These are phyloP conservation scores for Agrochola lychnidis DNA, from an alignment of 2,888 invertebrate genomes.

Conservation along the genomic window DNA sequence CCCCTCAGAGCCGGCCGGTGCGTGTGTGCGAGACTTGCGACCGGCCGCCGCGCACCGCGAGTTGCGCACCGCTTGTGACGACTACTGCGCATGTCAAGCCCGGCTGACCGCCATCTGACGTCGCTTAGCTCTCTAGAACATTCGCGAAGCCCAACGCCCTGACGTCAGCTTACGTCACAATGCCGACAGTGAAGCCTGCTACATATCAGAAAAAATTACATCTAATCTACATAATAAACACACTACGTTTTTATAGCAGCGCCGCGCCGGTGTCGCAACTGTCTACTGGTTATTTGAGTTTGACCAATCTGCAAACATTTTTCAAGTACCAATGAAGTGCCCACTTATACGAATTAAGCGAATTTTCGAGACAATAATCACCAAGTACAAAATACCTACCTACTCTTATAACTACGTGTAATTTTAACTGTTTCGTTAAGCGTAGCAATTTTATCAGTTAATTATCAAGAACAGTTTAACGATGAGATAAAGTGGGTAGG, in stretches of 20 bases:
- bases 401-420: not conserved
- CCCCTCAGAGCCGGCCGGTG: conserved; percentile 54
- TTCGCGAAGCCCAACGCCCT: conserved; percentile 72
- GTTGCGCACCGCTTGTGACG: conserved; percentile 54
- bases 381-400: not conserved
- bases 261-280: conserved; percentile 31
- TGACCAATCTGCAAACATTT: conserved; percentile 32
- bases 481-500: conserved; percentile 40
- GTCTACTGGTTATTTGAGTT: conserved; percentile 32
- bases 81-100: conserved; percentile 65
- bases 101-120: conserved; percentile 68
- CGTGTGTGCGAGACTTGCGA: conserved; percentile 25
- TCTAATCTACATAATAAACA: conserved; percentile 59
- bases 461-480: conserved; percentile 44
- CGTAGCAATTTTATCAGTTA: conserved; percentile 41
- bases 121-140: conserved; percentile 71
- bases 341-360: conserved; percentile 3
- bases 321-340: conserved; percentile 1
- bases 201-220: conserved; percentile 48
- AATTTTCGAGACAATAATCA: conserved; percentile 31
- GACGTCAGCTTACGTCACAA: conserved; percentile 79
- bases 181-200: conserved; percentile 60
- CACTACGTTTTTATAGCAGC: conserved; percentile 23
- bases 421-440: conserved; percentile 17
- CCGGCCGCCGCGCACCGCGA: conserved; percentile 38